Base-by-base conservation (phyloP, 2,888 invertebrate species). In the Perizoma flavofasciatum region DNA sequence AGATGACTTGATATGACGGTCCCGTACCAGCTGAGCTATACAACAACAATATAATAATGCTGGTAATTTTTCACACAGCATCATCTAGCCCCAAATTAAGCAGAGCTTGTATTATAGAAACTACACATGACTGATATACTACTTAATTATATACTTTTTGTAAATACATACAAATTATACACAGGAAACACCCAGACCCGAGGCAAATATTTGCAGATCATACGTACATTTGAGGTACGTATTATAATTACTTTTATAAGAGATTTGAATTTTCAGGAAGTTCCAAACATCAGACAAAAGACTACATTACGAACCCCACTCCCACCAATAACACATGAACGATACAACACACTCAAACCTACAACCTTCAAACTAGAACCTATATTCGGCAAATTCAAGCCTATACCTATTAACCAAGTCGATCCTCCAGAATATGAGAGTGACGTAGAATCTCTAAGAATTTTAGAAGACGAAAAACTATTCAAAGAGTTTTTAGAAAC, bases 401-500 rank as follows among this genome's bases (percentile, higher is more conserved):
- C 60, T 5, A 7, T 11, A 0, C 22, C 5, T 8, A 35, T 55
- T 34, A 59, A 59, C 5, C 8, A 5, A 7, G 22, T 22, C 51
- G 62, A 70, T 9, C 50, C 22, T 22, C 22, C 22, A 22, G 22
- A 22, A 22, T 22, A 22, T 22, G 22, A 22, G 22, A 22, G 22
- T 22, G 22, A 37, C 0, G 1, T 37, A 37, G 75, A 76, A 4
- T 48, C 61, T 6, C 51, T 82, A 2, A 73, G 79, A 57, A 67
- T 68, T 3, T 40, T 76, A 3, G 61, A 77, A 3, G 75, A 82
- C 9, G 70, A 74, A 4, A 48, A 72, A 5, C 47, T 80, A 4
- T 81, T 86, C 55, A 74, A 77, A 59, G 78, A 83, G 37, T 83
- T 85, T 58, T 55, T 85, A 8, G 49, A 59, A 37, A 79, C 82